Evolutionary conservation across 2,113 vertebrate genomes (phyloP).

Genomic region (Daboia siamensis): DNA sequence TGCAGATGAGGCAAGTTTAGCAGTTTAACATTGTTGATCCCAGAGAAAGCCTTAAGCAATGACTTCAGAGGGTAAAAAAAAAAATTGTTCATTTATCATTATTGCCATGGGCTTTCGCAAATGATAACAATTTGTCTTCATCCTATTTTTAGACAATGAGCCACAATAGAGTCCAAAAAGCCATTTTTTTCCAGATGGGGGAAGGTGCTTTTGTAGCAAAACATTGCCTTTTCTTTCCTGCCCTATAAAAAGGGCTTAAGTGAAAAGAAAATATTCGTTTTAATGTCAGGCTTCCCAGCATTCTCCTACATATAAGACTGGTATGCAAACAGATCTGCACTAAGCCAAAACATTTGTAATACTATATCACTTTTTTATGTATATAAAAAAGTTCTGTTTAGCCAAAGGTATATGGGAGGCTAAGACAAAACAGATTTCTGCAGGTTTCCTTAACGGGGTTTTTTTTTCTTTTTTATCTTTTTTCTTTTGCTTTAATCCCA

Average conservation of each 20-base stretch:
- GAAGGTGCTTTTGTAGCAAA: slow-evolving; percentile 87
- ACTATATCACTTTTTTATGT: slow-evolving; percentile 26
- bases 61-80: slow-evolving; percentile 96
- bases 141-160: slow-evolving; percentile 99
- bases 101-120: slow-evolving; percentile 99
- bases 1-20: slow-evolving; percentile 88
- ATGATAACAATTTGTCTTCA: slow-evolving; percentile 99
- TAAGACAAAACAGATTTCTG: neutral
- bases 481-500: neutral
- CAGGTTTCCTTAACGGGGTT: too few relatives aligned
- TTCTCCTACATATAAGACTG: slow-evolving; percentile 66
- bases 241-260: slow-evolving; percentile 83
- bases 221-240: slow-evolving; percentile 81
- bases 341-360: slow-evolving; percentile 52
- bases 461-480: too few relatives aligned
- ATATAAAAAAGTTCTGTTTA: neutral
- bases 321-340: slow-evolving; percentile 26
- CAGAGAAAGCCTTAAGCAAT: slow-evolving; percentile 97
- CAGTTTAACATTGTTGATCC: slow-evolving; percentile 86
- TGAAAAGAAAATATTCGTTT: slow-evolving; percentile 82
- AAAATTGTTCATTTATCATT: slow-evolving; percentile 99
- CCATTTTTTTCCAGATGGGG: slow-evolving; percentile 98
- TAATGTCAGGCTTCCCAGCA: slow-evolving; percentile 76
- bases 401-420: neutral
- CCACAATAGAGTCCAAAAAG: slow-evolving; percentile 90